These are phyloP conservation scores for Proteles cristata DNA, from an alignment of 2,113 vertebrate species.

Conservation along the genomic window DNA sequence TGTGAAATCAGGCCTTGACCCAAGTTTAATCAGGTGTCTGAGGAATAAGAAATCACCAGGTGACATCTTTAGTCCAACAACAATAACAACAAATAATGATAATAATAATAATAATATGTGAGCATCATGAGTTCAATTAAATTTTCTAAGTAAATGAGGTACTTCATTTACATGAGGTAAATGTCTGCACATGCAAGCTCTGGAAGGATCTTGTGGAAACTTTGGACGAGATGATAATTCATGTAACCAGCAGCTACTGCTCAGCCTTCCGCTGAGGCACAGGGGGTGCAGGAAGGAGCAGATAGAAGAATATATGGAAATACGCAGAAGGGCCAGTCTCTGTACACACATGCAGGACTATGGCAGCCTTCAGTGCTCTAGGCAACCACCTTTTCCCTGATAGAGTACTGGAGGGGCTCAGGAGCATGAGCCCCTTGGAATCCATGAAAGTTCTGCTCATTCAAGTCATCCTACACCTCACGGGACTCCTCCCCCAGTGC, in stretches of 20 bases:
- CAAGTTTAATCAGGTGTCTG: background rate
- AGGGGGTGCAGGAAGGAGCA: background rate
- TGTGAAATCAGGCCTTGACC: background rate
- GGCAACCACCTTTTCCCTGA: background rate
- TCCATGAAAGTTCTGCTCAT: background rate
- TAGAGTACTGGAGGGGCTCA: background rate
- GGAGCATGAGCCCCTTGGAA: background rate
- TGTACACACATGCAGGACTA: background rate
- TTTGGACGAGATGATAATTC: conserved; percentile 66
- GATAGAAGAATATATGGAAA: background rate
- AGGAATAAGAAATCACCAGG: background rate
- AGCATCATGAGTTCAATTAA: background rate
- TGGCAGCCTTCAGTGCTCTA: background rate
- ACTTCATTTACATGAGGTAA: background rate
- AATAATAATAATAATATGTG: background rate
- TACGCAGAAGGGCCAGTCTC: background rate
- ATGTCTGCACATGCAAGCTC: background rate
- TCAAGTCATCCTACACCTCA: background rate
- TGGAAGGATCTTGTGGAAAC: background rate
- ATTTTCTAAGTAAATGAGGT: background rate
- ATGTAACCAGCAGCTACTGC: background rate
- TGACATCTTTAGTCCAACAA: background rate
- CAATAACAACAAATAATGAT: background rate
- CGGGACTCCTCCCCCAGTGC: background rate
- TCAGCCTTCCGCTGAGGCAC: background rate